Base-by-base conservation (phyloP, 1,140 invertebrate genomes). In the Colletes gigas region DNA sequence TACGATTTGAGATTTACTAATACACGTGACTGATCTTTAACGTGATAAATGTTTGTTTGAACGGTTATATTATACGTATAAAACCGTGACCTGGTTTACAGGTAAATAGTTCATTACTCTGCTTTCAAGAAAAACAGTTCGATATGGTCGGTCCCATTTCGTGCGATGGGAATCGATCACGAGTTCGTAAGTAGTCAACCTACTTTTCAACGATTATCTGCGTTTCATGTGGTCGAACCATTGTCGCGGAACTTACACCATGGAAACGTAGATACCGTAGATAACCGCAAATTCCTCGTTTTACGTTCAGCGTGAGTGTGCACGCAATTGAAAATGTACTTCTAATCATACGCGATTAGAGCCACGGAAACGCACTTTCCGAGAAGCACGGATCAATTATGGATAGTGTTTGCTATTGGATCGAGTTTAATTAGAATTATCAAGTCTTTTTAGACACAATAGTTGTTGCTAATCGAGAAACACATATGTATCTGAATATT, bases 201-300 rank as follows among this genome's bases (percentile, higher is more conserved):
- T 12, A 41, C 30, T 62, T 62, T 30, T 39, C 21, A 47, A 47
- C 9, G 44, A 9, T 9, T 6, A 8, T 47, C 44, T 47, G 44
- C 44, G 44, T 47, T 47, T 9, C 3, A 47, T 9, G 44, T 5
- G 44, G 9, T 50, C 50, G 50, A 50, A 12, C 10, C 7, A 50
- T 50, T 50, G 9, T 50, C 17, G 57, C 30, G 21, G 47, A 17
- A 39, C 57, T 52, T 71, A 59, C n/a, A 10, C 3, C 63, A 69
- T 44, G n/a, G n/a, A 15, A 41, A 15, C 9, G 7, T n/a, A 21
- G 41, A 50, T 30, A 44, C 71, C 68, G 57, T 17, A 60, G 76
- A 17, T 63, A 12, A 71, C 76, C 76, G 68, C 76, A 78, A 71
- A 78, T 78, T 68, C 76, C 71, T 63, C 47, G 68, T 71, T 70